phyloP scores from a whole-genome alignment of 2,797 vertebrate species.

The Hapalemur alaotrensis region DNA sequence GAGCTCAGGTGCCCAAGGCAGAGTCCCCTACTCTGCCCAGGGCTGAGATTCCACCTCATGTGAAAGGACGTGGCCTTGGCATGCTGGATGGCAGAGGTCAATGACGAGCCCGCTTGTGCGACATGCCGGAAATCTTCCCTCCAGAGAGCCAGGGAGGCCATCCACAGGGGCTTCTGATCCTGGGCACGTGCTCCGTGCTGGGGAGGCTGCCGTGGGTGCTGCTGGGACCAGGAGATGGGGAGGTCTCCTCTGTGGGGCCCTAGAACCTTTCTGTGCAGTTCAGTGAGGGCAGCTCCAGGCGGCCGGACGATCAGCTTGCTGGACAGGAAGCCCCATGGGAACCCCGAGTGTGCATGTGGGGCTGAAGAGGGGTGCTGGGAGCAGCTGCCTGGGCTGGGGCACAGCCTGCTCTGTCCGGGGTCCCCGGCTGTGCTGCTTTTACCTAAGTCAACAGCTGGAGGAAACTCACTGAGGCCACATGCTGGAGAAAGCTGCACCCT shows the following conservation, averaged over 20 bases:
- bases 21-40: not conserved
- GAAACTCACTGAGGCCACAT: not conserved
- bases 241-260: not conserved
- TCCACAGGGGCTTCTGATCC: not conserved
- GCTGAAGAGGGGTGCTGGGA: not conserved
- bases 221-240: not conserved
- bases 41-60: not conserved
- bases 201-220: not conserved
- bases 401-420: not conserved
- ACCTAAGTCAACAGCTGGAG: no score
- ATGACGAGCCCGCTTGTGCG: not conserved
- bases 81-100: no score
- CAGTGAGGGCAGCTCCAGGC: not conserved
- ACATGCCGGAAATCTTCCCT: not conserved
- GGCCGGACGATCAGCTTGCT: not conserved
- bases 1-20: not conserved
- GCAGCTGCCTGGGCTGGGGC: not conserved
- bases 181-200: fast-evolving
- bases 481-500: not conserved
- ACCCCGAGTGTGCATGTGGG: not conserved
- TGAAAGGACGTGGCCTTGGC: not conserved
- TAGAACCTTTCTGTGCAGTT: not conserved
- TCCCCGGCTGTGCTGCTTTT: not conserved
- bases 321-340: no score
- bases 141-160: not conserved